A percentile compares a stretch with the other conserved stretches of the same genome.
These are phyloP conservation scores for Tuta absoluta DNA, from an alignment of 2,888 invertebrate species.

Conservation along the genomic window DNA sequence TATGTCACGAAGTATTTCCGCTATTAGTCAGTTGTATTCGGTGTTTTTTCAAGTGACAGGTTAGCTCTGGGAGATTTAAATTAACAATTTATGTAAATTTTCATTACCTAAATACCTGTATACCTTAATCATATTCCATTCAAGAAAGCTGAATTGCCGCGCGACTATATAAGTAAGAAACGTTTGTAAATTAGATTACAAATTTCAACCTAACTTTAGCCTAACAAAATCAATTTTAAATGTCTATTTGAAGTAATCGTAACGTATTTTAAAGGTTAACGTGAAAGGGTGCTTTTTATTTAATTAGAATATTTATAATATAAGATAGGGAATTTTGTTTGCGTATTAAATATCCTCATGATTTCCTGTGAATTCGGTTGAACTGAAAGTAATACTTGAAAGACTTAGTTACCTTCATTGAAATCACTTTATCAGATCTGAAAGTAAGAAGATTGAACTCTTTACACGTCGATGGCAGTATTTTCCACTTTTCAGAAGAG, in stretches of 20 bases:
- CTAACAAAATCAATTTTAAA: not conserved
- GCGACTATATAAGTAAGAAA: not conserved
- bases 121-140: no score
- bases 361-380: constrained; percentile 49
- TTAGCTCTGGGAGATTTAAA: no score
- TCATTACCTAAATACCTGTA: no score
- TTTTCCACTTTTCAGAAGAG: constrained; percentile 36
- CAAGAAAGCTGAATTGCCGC: not conserved
- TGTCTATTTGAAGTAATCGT: not conserved
- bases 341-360: constrained; percentile 33
- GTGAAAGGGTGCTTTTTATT: not conserved
- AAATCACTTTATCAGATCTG: constrained; percentile 53
- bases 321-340: not conserved
- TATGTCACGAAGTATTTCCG: not conserved
- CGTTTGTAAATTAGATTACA: not conserved
- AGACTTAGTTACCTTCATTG: constrained; percentile 51
- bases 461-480: constrained; percentile 58
- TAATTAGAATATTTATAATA: not conserved
- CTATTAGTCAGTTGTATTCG: no score
- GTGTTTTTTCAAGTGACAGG: no score
- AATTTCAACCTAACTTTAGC: constrained; percentile 1
- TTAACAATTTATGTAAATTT: no score
- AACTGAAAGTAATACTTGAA: constrained; percentile 51
- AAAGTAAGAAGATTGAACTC: constrained; percentile 56
- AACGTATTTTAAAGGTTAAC: constrained; percentile 1